These are phyloP conservation scores for Ptychadena robeensis DNA, from an alignment of 2,797 vertebrate genomes.

Conservation along the genomic window DNA sequence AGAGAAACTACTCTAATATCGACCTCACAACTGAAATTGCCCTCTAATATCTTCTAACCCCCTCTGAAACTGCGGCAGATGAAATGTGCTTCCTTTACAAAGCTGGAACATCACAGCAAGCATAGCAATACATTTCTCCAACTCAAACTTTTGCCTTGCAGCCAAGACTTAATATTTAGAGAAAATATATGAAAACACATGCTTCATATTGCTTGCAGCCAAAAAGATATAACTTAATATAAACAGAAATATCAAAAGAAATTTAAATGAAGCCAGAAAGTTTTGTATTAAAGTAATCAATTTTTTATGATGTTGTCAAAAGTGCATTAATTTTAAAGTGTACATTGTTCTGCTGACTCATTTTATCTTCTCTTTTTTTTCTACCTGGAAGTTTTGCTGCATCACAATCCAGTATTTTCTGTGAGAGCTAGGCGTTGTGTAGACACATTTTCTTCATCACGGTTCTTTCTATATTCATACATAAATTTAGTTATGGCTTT, in stretches of 20 bases:
- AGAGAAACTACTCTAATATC: not conserved
- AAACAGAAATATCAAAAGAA: constrained; percentile 41
- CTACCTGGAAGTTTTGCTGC: not conserved
- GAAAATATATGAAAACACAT: constrained; percentile 41
- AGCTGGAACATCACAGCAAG: constrained; percentile 41
- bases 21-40: constrained; percentile 29
- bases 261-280: constrained; percentile 32
- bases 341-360: not conserved
- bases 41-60: constrained; percentile 8
- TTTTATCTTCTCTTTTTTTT: not conserved
- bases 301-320: constrained; percentile 22
- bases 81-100: constrained; percentile 20
- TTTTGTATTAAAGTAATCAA: constrained; percentile 36
- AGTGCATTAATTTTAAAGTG: not conserved
- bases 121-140: constrained; percentile 30
- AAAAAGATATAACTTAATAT: constrained; percentile 48
- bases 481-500: not conserved
- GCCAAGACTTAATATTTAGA: constrained; percentile 42
- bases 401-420: not conserved
- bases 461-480: not conserved
- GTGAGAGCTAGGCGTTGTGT: not conserved
- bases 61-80: constrained; percentile 2
- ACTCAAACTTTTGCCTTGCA: constrained; percentile 27
- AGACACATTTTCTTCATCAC: not conserved
- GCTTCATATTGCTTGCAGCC: constrained; percentile 25